Percentiles rank a stretch among this genome's conserved stretches.
These are phyloP conservation scores for Tethea ocularis DNA, from an alignment of 2,888 invertebrate species.

Conservation along the genomic window DNA sequence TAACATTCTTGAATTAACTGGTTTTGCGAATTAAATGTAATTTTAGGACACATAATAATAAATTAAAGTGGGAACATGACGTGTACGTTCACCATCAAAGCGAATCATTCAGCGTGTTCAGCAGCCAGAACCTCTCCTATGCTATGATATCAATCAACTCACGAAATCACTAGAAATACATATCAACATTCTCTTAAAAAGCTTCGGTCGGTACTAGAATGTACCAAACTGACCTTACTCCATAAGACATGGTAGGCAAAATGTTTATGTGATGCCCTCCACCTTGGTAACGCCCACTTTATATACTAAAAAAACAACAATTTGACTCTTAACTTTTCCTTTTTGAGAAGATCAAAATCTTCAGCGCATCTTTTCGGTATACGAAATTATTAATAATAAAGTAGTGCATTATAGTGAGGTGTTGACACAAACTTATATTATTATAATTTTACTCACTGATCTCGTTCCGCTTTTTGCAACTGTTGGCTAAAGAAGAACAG, in stretches of 20 bases:
- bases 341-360: background rate
- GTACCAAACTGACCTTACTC: constrained; percentile 76
- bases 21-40: constrained; percentile 7
- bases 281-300: constrained; percentile 80
- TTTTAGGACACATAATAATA: constrained; percentile 5
- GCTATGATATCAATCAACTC: constrained; percentile 32
- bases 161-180: constrained; percentile 23
- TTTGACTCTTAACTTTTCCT: constrained; percentile 12
- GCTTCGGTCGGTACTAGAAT: constrained; percentile 30
- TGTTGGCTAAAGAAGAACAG: constrained; percentile 72
- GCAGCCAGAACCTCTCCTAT: constrained; percentile 53
- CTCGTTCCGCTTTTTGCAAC: constrained; percentile 71
- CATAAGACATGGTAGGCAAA: constrained; percentile 71
- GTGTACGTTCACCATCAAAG: constrained; percentile 34
- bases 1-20: constrained; percentile 27
- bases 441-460: constrained; percentile 71
- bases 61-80: constrained; percentile 15
- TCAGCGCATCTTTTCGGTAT: background rate
- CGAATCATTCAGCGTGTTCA: constrained; percentile 51
- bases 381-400: constrained; percentile 16
- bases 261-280: constrained; percentile 80
- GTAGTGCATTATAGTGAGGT: constrained; percentile 39
- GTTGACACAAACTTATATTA: constrained; percentile 37
- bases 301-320: constrained; percentile 70
- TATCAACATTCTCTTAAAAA: constrained; percentile 34